Base-by-base conservation (phyloP, 2,888 invertebrate genomes). In the Cantharis rustica region DNA sequence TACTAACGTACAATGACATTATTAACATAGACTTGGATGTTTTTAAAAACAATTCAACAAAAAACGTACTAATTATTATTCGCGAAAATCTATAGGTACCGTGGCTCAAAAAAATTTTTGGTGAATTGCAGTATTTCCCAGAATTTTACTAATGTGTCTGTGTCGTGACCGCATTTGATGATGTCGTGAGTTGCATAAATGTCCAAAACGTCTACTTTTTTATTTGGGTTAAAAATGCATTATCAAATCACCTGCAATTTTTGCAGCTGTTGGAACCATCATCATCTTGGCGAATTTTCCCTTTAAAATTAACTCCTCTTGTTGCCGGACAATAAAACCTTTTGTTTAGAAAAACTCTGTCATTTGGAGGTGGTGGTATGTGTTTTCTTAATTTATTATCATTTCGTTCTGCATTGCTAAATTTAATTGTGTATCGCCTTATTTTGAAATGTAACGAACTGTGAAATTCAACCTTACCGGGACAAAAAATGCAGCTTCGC, bases 141-240 rank as follows among this genome's bases (percentile, higher is more conserved):
- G 73, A 74, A 71, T 77, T 73, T 17, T 31, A 61, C 63, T 77
- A 77, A 77, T 77, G 77, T 62, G 77, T 74, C 74, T 77, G 68
- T 77, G 72, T 74, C 77, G 77, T 77, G 77, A 73, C 76, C 15
- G 69, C 26, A 66, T 71, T 71, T 68, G 20, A 71, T 73, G 63
- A 68, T 73, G 69, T 70, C 61, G 68, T 31, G 66, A 73, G 26
- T 61, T 61, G 61, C 71, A 47, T 63, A 69, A 72, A 76, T 73
- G 73, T 71, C 73, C 76, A 20, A 73, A 76, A 76, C 63, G 71
- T 70, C 68, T 13, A 10, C 16, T 20, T 66, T 66, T 31, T 31
- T 17, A 73, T 71, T 76, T 73, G 61, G 68, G 71, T 73, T 76
- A 66, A 23, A 75, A 68, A 16, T 68, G 69, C 69, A 66, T 69